phyloP scores from a whole-genome alignment of 2,113 vertebrate species.

The human region DNA sequence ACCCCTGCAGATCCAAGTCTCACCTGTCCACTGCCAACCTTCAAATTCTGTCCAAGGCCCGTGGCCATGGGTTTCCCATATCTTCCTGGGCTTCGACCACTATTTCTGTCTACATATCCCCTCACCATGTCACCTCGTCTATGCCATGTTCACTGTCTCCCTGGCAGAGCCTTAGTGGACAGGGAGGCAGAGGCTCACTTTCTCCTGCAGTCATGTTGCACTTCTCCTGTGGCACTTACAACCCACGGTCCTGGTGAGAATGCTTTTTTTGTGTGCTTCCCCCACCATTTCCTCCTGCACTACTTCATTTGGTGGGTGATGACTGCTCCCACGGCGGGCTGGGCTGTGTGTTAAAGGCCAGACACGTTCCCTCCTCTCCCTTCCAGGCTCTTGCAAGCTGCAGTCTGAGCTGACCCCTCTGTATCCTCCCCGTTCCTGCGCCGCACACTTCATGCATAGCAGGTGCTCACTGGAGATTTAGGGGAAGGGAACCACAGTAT shows the following conservation, averaged over 20 bases:
- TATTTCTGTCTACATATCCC: neutral
- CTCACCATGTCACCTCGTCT: neutral
- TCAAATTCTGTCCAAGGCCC: neutral
- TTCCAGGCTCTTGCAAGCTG: neutral
- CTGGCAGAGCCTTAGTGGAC: conserved; percentile 60
- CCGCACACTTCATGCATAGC: no score
- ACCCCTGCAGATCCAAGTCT: neutral
- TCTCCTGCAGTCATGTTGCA: conserved; percentile 59
- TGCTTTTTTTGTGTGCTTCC: neutral
- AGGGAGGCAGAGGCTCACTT: conserved; percentile 45
- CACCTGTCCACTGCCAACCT: neutral
- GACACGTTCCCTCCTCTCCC: neutral
- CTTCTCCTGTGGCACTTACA: conserved; percentile 58
- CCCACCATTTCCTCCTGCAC: neutral
- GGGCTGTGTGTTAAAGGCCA: neutral
- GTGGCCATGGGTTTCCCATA: fast-evolving
- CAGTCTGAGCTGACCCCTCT: neutral
- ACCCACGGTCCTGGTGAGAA: fast-evolving
- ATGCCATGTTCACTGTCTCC: no score
- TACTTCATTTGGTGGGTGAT: neutral
- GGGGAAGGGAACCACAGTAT: neutral
- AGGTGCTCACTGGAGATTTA: neutral
- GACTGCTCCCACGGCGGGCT: neutral
- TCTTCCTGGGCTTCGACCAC: neutral
- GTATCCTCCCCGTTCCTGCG: fast-evolving